Percentiles rank a stretch among this genome's conserved stretches.
These are phyloP conservation scores for Boulengeromyrus knoepffleri DNA, from an alignment of 2,113 vertebrate species.

Conservation along the genomic window DNA sequence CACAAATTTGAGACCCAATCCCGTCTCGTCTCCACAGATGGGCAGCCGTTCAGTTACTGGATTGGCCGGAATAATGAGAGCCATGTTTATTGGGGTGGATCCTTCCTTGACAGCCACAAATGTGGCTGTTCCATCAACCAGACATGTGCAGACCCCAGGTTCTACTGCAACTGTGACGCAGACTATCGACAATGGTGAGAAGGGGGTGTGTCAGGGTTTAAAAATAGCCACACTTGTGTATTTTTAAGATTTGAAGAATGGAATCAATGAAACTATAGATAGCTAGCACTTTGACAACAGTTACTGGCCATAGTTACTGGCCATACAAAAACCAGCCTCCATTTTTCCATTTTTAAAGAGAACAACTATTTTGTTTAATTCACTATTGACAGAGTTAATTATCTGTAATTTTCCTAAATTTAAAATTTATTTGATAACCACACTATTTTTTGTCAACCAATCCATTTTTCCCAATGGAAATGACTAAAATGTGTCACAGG, in stretches of 20 bases:
- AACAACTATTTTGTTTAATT: background rate
- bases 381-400: background rate
- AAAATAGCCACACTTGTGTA: background rate
- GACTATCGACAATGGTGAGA: constrained; percentile 86
- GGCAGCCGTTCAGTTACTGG: constrained; percentile 88
- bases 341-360: background rate
- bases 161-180: constrained; percentile 91
- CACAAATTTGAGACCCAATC: background rate
- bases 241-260: background rate
- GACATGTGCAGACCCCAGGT: constrained; percentile 76
- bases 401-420: background rate
- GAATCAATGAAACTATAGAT: background rate
- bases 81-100: constrained; percentile 95
- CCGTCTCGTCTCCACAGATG: constrained; percentile 53
- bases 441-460: background rate
- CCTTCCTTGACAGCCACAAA: constrained; percentile 79
- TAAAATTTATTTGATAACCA: background rate
- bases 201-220: background rate
- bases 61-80: constrained; percentile 82
- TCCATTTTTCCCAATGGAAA: background rate
- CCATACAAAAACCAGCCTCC: background rate
- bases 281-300: background rate
- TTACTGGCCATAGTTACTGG: background rate
- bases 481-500: background rate
- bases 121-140: constrained; percentile 87